These are phyloP conservation scores for Atta colombica DNA, from an alignment of 1,140 invertebrate genomes.

Conservation along the genomic window DNA sequence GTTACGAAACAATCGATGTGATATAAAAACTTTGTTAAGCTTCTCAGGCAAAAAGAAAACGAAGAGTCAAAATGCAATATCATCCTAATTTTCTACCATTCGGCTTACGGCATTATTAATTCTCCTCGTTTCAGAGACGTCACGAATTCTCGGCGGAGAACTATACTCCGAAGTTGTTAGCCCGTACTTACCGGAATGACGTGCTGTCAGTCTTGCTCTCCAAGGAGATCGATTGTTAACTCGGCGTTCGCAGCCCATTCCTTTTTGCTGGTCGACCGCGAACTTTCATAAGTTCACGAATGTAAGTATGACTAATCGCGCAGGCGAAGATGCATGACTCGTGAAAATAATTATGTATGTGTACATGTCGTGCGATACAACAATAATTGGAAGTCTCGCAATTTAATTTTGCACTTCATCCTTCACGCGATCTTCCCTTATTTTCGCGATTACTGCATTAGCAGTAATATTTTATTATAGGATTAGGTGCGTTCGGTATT, in stretches of 20 bases:
- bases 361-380: neutral
- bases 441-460: neutral
- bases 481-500: too few relatives aligned
- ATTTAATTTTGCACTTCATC: neutral
- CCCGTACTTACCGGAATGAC: slow-evolving; percentile 47
- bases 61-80: neutral
- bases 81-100: slow-evolving; percentile 24
- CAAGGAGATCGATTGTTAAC: slow-evolving; percentile 54
- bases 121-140: slow-evolving; percentile 39
- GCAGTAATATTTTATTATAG: neutral
- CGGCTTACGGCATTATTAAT: slow-evolving; percentile 52
- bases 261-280: slow-evolving; percentile 22
- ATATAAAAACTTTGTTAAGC: neutral
- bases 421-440: neutral
- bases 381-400: neutral
- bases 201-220: slow-evolving; percentile 45
- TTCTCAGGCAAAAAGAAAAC: slow-evolving; percentile 5
- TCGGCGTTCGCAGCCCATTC: slow-evolving; percentile 9
- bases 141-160: slow-evolving; percentile 45
- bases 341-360: slow-evolving; percentile 25
- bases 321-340: neutral
- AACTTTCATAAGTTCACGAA: neutral
- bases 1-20: neutral
- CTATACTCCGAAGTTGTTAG: slow-evolving; percentile 49
- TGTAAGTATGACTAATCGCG: slow-evolving; percentile 18